Evolutionary conservation across 2,888 invertebrate genomes (phyloP), one percentile per base, ranked within the genome.

Genomic region (Drosophila dives): DNA sequence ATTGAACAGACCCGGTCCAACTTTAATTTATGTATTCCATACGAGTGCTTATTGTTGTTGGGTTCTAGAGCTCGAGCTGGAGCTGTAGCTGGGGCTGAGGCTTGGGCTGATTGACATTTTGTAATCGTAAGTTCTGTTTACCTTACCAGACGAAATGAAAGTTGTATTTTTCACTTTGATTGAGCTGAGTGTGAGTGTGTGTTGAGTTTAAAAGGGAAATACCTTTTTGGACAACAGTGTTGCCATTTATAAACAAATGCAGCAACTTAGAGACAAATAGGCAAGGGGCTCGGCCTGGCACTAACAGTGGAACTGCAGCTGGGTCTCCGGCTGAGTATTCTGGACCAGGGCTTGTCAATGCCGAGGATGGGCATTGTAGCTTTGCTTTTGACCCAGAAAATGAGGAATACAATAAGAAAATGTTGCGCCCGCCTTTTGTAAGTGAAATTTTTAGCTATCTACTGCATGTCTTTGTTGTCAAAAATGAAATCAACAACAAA

Each of bases 321-420:
- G 10, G 20, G 29, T 15, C 49, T 62, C 55, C 55, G 55, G 20
- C 45, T 56, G 36, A 32, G 29, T 63, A 12, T 62, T 54, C 15
- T 62, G 50, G 66, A 36, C 29, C 62, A 76, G 78, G 83, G 84
- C 84, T 89, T 86, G 84, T 89, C 84, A 40, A 10, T 63, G 79
- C 70, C 81, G 90, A 90, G 90, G 90, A 86, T 86, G 90, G 83
- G 77, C 89, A 67, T 83, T 74, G 64, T 80, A 80, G 66, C 55
- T 58, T 79, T 80, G 74, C 90, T 75, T 83, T 83, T 90, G 90
- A 86, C 85, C 85, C 75, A 86, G 82, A 87, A 84, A 83, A 79
- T 63, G 67, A 72, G 69, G 79, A 88, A 86, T 73, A 90, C 89
- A 86, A 86, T 90, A 82, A 89, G 86, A 90, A 90, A 86, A 90